These are phyloP conservation scores for Magallana angulata DNA, from an alignment of 1,140 invertebrate genomes.

Conservation along the genomic window DNA sequence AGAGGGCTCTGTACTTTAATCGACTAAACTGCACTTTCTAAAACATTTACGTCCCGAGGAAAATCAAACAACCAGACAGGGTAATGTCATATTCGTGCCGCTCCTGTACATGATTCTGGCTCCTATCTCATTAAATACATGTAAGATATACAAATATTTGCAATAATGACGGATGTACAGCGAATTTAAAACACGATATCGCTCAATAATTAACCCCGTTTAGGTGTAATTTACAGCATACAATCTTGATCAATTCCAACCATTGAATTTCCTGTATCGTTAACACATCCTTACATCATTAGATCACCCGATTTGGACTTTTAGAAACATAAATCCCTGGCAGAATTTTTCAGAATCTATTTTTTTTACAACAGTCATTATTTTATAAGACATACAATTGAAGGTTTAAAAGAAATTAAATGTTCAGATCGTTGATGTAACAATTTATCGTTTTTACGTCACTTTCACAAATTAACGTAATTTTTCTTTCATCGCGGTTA, in stretches of 20 bases:
- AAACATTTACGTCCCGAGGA: no score
- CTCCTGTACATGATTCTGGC: not conserved
- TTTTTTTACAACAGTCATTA: no score
- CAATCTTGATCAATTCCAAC: conserved; percentile 31
- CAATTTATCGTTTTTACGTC: no score
- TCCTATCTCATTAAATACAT: conserved; percentile 30
- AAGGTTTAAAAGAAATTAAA: no score
- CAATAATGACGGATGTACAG: not conserved
- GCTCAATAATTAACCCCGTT: conserved; percentile 6
- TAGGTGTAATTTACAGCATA: conserved; percentile 21
- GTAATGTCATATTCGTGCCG: not conserved
- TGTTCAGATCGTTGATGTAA: no score
- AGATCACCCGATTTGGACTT: no score
- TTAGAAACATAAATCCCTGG: no score
- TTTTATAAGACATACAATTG: no score
- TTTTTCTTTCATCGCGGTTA: not conserved
- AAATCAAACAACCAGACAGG: not conserved
- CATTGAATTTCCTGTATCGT: conserved; percentile 1
- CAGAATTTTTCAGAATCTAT: no score
- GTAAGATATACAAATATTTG: conserved; percentile 29
- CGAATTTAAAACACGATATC: not conserved
- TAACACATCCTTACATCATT: not conserved
- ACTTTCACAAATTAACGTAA: no score
- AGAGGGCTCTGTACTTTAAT: no score
- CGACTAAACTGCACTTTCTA: no score